A percentile compares a stretch with the other conserved stretches of the same genome.
phyloP scores from a whole-genome alignment of 2,888 invertebrate species.

The Unio pictorum region DNA sequence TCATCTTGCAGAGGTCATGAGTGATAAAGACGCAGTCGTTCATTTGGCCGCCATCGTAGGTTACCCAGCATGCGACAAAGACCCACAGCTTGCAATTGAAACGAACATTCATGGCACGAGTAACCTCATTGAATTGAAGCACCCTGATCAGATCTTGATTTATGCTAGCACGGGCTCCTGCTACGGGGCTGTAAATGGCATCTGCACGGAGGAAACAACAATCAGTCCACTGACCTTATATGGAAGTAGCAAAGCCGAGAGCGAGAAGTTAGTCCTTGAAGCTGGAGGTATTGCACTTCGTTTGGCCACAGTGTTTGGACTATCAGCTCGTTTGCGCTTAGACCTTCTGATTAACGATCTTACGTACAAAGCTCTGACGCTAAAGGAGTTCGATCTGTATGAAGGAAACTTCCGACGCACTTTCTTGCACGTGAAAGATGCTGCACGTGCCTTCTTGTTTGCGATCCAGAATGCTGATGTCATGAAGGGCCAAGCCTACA shows the following conservation, averaged over 20 bases:
- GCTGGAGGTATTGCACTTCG: conserved; percentile 64
- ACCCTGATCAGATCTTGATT: conserved; percentile 61
- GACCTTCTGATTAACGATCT: conserved; percentile 70
- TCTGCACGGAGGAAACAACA: conserved; percentile 68
- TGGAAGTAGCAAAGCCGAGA: conserved; percentile 68
- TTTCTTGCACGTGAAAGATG: conserved; percentile 69
- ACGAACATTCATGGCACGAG: conserved; percentile 66
- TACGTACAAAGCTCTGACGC: conserved; percentile 61
- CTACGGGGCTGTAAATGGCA: conserved; percentile 68
- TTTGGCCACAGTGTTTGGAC: conserved; percentile 69
- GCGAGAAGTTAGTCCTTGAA: conserved; percentile 58
- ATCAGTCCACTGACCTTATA: conserved; percentile 69
- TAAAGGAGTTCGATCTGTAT: conserved; percentile 66
- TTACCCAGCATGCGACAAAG: conserved; percentile 70
- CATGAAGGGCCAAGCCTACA: conserved; percentile 67
- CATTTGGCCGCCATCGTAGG: conserved; percentile 71
- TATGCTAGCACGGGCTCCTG: conserved; percentile 71
- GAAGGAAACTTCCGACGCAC: conserved; percentile 68
- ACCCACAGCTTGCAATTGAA: conserved; percentile 58
- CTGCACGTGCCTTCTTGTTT: conserved; percentile 68
- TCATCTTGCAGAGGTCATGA: conserved; percentile 49
- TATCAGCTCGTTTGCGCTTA: conserved; percentile 67
- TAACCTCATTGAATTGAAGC: conserved; percentile 54
- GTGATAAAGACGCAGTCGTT: conserved; percentile 58
- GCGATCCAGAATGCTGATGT: conserved; percentile 61